phyloP scores from a whole-genome alignment of 2,797 vertebrate species.

The Adrianichthys oophorus region DNA sequence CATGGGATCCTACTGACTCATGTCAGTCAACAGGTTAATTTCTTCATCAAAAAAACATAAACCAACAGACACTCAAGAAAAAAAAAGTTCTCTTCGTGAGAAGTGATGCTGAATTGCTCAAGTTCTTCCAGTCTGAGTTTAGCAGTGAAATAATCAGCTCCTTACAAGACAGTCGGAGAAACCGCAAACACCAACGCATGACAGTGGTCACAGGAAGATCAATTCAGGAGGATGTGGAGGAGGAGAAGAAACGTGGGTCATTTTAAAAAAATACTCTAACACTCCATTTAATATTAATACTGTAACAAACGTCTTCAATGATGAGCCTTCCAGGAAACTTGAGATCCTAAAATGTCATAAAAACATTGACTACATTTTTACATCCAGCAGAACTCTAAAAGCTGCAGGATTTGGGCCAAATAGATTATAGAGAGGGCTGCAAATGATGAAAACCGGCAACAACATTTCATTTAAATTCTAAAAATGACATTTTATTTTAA shows the following conservation, averaged over 20 bases:
- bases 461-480: too few relatives aligned
- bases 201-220: conserved; percentile 32
- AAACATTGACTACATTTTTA: too few relatives aligned
- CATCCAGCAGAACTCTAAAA: too few relatives aligned
- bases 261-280: not conserved
- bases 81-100: conserved; percentile 11
- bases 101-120: conserved; percentile 33
- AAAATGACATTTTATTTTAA: too few relatives aligned
- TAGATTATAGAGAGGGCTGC: too few relatives aligned
- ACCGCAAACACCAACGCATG: conserved; percentile 25
- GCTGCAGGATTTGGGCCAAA: too few relatives aligned
- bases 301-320: too few relatives aligned
- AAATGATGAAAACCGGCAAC: too few relatives aligned
- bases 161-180: conserved; percentile 29
- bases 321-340: too few relatives aligned
- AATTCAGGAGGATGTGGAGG: conserved; percentile 22
- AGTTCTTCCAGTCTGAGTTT: conserved; percentile 17
- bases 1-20: conserved; percentile 3
- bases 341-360: too few relatives aligned
- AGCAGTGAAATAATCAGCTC: conserved; percentile 26
- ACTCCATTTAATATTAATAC: too few relatives aligned
- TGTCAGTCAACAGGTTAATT: conserved; percentile 46
- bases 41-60: conserved; percentile 22
- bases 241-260: conserved; percentile 4
- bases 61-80: conserved; percentile 24